These are phyloP conservation scores for Dryadula phaetusa DNA, from an alignment of 2,888 invertebrate species.

Conservation along the genomic window DNA sequence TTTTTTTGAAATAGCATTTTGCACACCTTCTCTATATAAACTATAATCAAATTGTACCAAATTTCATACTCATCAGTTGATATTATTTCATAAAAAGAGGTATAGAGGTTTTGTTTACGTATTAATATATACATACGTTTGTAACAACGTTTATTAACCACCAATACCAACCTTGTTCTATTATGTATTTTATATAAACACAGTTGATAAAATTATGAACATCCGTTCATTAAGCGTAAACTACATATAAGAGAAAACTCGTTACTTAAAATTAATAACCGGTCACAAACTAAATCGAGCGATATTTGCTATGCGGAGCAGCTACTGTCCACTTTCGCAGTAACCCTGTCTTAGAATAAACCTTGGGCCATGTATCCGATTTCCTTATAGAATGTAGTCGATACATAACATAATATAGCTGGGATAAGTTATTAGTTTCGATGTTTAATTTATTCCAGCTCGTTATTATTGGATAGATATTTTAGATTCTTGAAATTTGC, in stretches of 20 bases:
- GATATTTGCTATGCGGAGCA: slow-evolving; percentile 43
- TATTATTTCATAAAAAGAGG: no score
- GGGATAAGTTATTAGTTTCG: not conserved
- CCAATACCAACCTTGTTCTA: not conserved
- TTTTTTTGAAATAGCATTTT: no score
- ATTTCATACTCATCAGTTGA: no score
- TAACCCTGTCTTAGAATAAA: slow-evolving; percentile 27
- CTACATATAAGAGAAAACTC: slow-evolving; percentile 31
- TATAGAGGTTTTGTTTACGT: no score
- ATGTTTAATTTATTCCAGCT: slow-evolving; percentile 3
- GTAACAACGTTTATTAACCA: not conserved
- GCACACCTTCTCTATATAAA: no score
- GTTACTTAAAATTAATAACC: slow-evolving; percentile 48
- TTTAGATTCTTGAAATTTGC: not conserved
- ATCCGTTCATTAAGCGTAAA: slow-evolving; percentile 17
- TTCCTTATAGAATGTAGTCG: slow-evolving; percentile 27
- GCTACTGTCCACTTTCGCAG: slow-evolving; percentile 48
- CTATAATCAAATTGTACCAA: no score
- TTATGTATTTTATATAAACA: slow-evolving; percentile 6
- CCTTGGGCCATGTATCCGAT: slow-evolving; percentile 27
- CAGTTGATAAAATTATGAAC: not conserved
- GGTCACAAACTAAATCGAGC: slow-evolving; percentile 48
- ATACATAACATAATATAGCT: slow-evolving; percentile 3
- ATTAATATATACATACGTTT: no score
- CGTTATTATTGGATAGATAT: not conserved